Evolutionary conservation across 2,888 invertebrate species (phyloP), one percentile per base, ranked within the genome.

Genomic region (Eristalinus sepulchralis): DNA sequence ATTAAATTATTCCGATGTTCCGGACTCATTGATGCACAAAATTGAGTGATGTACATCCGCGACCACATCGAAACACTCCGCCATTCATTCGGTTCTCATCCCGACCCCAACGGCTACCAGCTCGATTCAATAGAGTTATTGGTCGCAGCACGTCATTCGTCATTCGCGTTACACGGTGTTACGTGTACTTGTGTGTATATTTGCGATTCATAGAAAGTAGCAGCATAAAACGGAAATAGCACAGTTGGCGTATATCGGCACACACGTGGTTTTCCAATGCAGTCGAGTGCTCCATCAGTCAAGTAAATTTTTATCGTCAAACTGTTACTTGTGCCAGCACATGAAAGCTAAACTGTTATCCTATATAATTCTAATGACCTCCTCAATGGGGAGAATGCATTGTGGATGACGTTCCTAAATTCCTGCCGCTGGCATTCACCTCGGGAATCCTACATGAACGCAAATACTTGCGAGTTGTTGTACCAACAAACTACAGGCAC

Each of bases 1-100:
- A 83, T 83, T 83, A 79, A 83, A 83, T 83, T 79, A 79, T 83
- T 79, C 68, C 70, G 70, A 79, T 75, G 75, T 78, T 83, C 76
- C 75, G 75, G 60, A 75, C 75, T 70, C 63, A 83, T 70, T 79
- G 73, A 75, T 75, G 70, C 70, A 33, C 60, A 79, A 79, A 83
- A 83, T 83, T 83, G 83, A 75, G 75, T 83, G 75, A 83, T 79
- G 73, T 73, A 68, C 55, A 81, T 17, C 24, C 31, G 70, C 59
- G 75, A 79, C 83, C 79, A 20, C 78, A 83, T 63, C 63, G 68
- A 78, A 75, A 36, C 57, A 68, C 64, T 67, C 33, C 55, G 47
- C 24, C 33, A 55, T n/a, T 63, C 78, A 73, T 62, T 47, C 20
- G 22, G 20, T 63, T 27, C 27, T 27, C 27, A 27, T 27, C 27